These are phyloP conservation scores for Aphaenogaster ashmeadi DNA, from an alignment of 1,140 invertebrate genomes.

Conservation along the genomic window DNA sequence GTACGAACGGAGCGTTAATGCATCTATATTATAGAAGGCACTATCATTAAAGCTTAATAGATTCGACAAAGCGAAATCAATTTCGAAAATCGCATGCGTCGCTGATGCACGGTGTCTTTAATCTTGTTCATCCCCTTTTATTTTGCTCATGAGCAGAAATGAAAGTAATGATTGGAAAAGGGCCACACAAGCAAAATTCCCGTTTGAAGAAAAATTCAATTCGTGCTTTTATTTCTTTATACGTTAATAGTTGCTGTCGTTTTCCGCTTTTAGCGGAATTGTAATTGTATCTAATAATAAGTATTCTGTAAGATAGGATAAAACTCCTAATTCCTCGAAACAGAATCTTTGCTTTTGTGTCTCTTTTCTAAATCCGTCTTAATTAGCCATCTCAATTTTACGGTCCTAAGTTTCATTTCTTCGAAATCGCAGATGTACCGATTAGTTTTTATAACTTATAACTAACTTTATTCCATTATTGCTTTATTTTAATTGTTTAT, in stretches of 20 bases:
- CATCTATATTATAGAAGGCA: constrained; percentile 53
- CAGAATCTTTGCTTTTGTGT: not conserved
- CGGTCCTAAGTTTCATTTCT: not conserved
- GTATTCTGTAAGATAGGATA: not conserved
- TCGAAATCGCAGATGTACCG: too few species aligned
- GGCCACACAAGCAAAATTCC: not conserved
- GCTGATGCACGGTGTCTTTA: constrained; percentile 45
- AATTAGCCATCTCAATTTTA: not conserved
- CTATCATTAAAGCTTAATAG: constrained; percentile 59
- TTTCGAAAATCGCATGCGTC: constrained; percentile 22
- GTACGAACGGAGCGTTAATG: constrained; percentile 41
- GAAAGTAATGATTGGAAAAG: not conserved
- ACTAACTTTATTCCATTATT: constrained; percentile 4
- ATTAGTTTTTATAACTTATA: not conserved
- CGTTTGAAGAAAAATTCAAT: not conserved
- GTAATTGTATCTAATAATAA: not conserved
- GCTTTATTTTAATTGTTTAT: constrained; percentile 11
- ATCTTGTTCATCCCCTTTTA: constrained; percentile 27
- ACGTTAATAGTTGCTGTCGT: not conserved
- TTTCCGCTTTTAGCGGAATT: not conserved
- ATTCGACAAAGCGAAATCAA: constrained; percentile 53
- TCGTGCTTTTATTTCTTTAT: not conserved
- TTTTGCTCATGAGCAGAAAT: constrained; percentile 20
- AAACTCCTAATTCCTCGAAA: constrained; percentile 1
- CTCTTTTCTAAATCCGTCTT: not conserved